Percentiles rank a stretch among this genome's conserved stretches.
Conservation (phyloP, 2,113 vertebrate genomes). For the Morone saxatilis region DNA sequence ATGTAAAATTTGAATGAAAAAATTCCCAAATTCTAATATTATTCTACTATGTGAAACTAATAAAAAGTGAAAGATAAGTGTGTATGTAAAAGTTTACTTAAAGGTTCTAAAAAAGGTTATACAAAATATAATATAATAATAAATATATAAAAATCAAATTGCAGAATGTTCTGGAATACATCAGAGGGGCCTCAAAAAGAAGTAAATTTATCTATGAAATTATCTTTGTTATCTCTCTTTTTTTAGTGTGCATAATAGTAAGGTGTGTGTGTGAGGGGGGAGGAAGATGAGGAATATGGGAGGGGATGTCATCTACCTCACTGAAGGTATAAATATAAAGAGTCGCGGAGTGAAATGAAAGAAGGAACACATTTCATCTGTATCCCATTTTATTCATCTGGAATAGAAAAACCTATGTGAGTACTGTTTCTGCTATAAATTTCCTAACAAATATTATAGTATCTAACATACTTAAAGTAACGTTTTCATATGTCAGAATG, state of each 20-base stretch:
- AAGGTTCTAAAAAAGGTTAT: not conserved
- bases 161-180: not conserved
- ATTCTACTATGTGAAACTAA: not conserved
- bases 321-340: constrained; percentile 56
- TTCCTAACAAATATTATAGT: not conserved
- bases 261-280: not conserved
- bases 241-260: not conserved
- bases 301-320: not conserved
- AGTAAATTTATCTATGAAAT: not conserved
- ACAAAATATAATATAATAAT: too few species aligned
- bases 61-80: not conserved
- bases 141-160: not conserved
- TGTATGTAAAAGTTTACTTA: not conserved
- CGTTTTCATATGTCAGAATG: not conserved
- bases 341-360: constrained; percentile 17
- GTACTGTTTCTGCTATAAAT: not conserved
- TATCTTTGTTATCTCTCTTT: not conserved
- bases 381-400: not conserved
- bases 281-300: constrained; percentile 9
- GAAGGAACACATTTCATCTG: constrained; percentile 1
- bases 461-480: not conserved
- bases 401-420: constrained; percentile 6
- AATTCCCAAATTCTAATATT: too few species aligned
- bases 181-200: not conserved
- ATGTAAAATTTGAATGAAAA: not conserved